Percentiles rank a stretch among this genome's conserved stretches.
Evolutionary conservation across 2,888 invertebrate species (phyloP).

Genomic region (Leucozona laternaria): DNA sequence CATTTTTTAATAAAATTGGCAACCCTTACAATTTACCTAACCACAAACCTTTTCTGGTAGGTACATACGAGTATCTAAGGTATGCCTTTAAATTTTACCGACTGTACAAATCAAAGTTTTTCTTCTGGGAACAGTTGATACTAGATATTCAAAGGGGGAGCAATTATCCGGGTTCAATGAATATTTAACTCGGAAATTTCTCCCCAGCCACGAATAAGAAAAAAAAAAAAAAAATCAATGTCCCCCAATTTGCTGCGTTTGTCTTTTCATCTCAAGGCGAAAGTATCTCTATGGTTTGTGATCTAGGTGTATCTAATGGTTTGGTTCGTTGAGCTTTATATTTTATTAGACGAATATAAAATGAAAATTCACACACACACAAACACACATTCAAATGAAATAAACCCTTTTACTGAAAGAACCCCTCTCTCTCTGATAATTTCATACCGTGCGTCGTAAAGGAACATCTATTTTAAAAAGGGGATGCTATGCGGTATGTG

Average conservation of each 20-base stretch:
- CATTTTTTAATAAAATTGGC: not conserved
- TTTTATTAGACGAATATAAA: slow-evolving; percentile 5
- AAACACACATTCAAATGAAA: not conserved
- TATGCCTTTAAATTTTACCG: not conserved
- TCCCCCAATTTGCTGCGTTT: slow-evolving; percentile 6
- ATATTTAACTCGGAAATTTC: slow-evolving; percentile 41
- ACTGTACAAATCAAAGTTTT: slow-evolving; percentile 30
- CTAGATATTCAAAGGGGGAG: not conserved
- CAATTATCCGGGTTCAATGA: slow-evolving; percentile 58
- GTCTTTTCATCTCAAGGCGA: slow-evolving; percentile 41
- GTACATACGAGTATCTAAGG: too few species aligned
- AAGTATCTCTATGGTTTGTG: slow-evolving; percentile 25
- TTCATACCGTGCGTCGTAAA: not conserved
- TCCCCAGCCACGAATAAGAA: not conserved
- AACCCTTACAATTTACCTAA: not conserved
- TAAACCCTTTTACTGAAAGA: slow-evolving; percentile 22
- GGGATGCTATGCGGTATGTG: slow-evolving; percentile 14
- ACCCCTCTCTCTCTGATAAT: slow-evolving; percentile 1
- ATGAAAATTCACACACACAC: slow-evolving; percentile 45
- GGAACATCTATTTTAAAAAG: slow-evolving; percentile 18
- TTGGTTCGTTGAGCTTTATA: slow-evolving; percentile 46
- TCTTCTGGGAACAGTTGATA: not conserved
- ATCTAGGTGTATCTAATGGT: slow-evolving; percentile 57
- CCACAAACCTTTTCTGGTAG: not conserved
- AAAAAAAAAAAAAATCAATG: slow-evolving; percentile 6